Evolutionary conservation across 2,888 invertebrate species (phyloP), one percentile per base, ranked within the genome.

Genomic region (Parnassius glacialis): DNA sequence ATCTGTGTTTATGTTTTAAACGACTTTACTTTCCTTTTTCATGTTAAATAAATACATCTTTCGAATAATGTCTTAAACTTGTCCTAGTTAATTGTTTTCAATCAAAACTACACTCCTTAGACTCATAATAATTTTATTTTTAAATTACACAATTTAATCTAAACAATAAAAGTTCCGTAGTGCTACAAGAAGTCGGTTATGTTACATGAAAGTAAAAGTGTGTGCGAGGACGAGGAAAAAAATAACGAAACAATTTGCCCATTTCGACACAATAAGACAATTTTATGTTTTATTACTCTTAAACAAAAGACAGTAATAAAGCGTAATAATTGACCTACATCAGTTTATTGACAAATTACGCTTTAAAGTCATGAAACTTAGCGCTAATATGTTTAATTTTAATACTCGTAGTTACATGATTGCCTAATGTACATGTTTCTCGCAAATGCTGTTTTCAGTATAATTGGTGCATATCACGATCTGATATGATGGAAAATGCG

Each of bases 401-500:
- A 62, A 64, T 65, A 20, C 20, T 20, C 20, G 20, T 20, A 66
- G 61, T 51, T 48, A 13, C 10, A 3, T 48, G 61, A 66, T 69
- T 70, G 68, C 59, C 65, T 62, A 69, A 69, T 55, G 52, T 53
- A 62, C 58, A 62, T 57, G 53, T 53, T 61, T 72, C 68, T 65
- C 64, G 70, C 64, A 71, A 71, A 58, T 47, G 59, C 66, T 65
- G 73, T 72, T 73, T 67, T 70, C 66, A 69, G 65, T 68, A 75
- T 78, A 87, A 84, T 77, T 83, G 83, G 86, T 81, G 86, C 87
- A 81, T 84, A 78, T 79, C 84, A 73, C 68, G 81, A 87, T 83
- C 84, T 68, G 84, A 85, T 86, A 73, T 64, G 63, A 52, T 63
- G 56, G 62, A 47, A 20, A 25, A 57, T 25, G 20, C 12, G 10